Conservation (phyloP, 2,797 vertebrate genomes). For the Diglossa cyanea region DNA sequence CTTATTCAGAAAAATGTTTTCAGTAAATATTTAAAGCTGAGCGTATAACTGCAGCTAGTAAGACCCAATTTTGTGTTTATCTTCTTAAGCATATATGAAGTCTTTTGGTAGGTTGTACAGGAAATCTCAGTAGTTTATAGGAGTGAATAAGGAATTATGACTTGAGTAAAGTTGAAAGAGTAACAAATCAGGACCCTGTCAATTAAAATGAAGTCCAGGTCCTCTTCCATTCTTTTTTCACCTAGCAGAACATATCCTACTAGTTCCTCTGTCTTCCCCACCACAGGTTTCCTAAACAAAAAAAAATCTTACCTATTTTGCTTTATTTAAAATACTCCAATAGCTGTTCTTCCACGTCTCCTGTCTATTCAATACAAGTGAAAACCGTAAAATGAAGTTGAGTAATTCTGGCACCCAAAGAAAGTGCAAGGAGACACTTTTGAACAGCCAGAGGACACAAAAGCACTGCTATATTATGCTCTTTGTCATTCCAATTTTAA, state of each 20-base stretch:
- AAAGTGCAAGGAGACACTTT: constrained; percentile 67
- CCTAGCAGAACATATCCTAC: neutral
- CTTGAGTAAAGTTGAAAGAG: neutral
- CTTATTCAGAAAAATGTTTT: neutral
- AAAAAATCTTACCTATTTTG: constrained; percentile 13
- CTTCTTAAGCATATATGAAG: neutral
- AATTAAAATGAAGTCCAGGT: neutral
- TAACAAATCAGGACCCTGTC: neutral
- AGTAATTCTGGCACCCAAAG: constrained; percentile 75
- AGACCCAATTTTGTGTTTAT: neutral
- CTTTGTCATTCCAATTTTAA: constrained; percentile 76
- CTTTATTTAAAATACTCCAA: constrained; percentile 36
- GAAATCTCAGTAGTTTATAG: neutral
- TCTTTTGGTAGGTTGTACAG: neutral
- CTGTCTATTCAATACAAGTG: constrained; percentile 71
- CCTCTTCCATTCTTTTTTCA: neutral
- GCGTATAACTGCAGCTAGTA: neutral
- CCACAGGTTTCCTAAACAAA: neutral
- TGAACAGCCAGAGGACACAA: constrained; percentile 72
- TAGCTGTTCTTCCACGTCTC: constrained; percentile 62
- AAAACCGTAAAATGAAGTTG: constrained; percentile 72
- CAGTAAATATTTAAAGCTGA: neutral
- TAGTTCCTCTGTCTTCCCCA: neutral
- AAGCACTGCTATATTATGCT: constrained; percentile 56
- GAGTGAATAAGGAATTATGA: neutral